Evolutionary conservation across 2,113 vertebrate genomes (phyloP).

Genomic region (Polyodon spathula): DNA sequence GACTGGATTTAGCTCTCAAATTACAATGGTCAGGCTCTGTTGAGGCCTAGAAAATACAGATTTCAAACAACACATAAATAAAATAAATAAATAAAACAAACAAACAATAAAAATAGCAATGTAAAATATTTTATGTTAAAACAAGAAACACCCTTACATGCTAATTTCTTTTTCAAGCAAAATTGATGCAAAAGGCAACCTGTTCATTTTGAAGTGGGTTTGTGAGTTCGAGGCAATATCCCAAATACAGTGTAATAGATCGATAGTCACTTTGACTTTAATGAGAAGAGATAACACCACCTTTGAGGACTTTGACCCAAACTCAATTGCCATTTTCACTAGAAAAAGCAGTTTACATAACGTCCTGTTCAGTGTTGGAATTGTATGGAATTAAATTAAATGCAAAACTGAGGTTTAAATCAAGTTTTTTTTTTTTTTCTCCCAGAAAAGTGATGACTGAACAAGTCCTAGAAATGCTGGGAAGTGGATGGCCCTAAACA

Average conservation of each 20-base stretch:
- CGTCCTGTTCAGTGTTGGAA: conserved; percentile 21
- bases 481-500: conserved; percentile 12
- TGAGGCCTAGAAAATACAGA: too few species aligned
- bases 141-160: too few species aligned
- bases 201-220: conserved; percentile 40
- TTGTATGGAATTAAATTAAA: conserved; percentile 33
- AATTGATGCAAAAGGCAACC: neutral
- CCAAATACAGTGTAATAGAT: conserved; percentile 35
- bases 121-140: too few species aligned
- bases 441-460: conserved; percentile 25
- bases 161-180: neutral
- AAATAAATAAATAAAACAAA: too few species aligned
- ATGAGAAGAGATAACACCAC: conserved; percentile 37
- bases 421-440: conserved; percentile 11
- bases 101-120: too few species aligned
- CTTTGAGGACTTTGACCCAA: conserved; percentile 18
- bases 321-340: conserved; percentile 20
- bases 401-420: conserved; percentile 17
- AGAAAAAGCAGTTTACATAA: conserved; percentile 33
- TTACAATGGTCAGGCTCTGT: too few species aligned
- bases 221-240: conserved; percentile 33
- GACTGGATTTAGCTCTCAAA: too few species aligned
- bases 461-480: conserved; percentile 18
- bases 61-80: too few species aligned
- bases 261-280: conserved; percentile 40